Evolutionary conservation across 2,888 invertebrate species (phyloP).

Genomic region (Sminthurinus aureus): DNA sequence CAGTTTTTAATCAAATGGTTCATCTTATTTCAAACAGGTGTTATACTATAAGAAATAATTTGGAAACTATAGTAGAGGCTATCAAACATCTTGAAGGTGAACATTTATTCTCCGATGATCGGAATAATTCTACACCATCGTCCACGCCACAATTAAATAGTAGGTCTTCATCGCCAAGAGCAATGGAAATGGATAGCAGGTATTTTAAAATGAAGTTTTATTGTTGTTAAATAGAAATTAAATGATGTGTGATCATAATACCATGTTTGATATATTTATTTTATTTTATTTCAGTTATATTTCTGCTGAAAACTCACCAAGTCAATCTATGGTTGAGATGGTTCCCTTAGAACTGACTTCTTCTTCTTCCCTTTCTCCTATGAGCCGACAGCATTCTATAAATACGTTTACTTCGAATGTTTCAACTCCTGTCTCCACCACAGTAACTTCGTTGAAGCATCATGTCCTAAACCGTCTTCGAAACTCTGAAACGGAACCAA

Average conservation of each 20-base stretch:
- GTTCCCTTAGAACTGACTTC: slow-evolving; percentile 48
- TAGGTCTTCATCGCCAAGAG: slow-evolving; percentile 62
- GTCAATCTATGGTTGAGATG: slow-evolving; percentile 45
- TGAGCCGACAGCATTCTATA: slow-evolving; percentile 35
- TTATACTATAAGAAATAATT: slow-evolving; percentile 86
- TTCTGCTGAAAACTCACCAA: slow-evolving; percentile 46
- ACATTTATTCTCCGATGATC: slow-evolving; percentile 81
- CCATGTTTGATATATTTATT: neutral
- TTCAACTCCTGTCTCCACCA: slow-evolving; percentile 46
- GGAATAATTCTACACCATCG: slow-evolving; percentile 50
- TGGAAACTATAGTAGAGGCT: slow-evolving; percentile 98
- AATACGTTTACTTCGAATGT: slow-evolving; percentile 34
- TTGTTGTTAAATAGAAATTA: too few relatives aligned
- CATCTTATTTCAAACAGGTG: too few relatives aligned
- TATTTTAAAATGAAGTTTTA: too few relatives aligned
- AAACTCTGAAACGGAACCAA: slow-evolving; percentile 55
- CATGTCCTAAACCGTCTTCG: slow-evolving; percentile 55
- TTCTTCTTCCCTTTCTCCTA: slow-evolving; percentile 35
- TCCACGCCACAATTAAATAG: slow-evolving; percentile 62
- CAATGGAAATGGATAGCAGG: slow-evolving; percentile 61
- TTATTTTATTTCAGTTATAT: neutral
- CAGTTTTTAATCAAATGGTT: too few relatives aligned
- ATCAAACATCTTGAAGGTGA: slow-evolving; percentile 97
- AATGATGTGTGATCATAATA: too few relatives aligned
- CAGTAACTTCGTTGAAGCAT: slow-evolving; percentile 58